Conservation (phyloP, 2,113 vertebrate genomes). For the Nyctibius bracteatus region DNA sequence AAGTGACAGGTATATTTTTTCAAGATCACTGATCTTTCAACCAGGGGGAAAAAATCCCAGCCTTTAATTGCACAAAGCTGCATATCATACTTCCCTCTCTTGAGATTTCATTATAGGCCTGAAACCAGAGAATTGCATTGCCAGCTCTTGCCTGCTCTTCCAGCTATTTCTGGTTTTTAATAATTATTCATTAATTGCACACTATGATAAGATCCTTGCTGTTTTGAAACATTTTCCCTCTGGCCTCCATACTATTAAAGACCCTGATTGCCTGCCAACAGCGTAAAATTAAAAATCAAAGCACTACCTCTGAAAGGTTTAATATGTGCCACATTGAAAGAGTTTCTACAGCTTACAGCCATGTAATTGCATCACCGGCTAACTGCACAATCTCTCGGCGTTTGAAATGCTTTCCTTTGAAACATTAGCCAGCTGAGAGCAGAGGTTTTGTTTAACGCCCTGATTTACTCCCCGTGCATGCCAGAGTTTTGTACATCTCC, state of each 20-base stretch:
- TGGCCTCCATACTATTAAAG: constrained; percentile 78
- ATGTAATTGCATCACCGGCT: constrained; percentile 70
- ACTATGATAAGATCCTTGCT: constrained; percentile 79
- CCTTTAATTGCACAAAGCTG: constrained; percentile 61
- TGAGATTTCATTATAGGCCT: constrained; percentile 72
- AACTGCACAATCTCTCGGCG: constrained; percentile 44
- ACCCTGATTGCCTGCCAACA: constrained; percentile 77
- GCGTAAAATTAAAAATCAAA: constrained; percentile 82
- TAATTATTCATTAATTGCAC: constrained; percentile 82
- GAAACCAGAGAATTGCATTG: constrained; percentile 60
- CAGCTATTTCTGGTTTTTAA: constrained; percentile 79
- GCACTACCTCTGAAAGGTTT: constrained; percentile 76
- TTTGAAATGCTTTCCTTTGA: constrained; percentile 72
- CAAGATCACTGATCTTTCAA: constrained; percentile 62
- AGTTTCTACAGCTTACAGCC: constrained; percentile 68
- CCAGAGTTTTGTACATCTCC: not conserved
- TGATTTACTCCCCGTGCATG: not conserved
- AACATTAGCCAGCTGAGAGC: constrained; percentile 58
- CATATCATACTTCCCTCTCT: constrained; percentile 54
- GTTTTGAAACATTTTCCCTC: constrained; percentile 81
- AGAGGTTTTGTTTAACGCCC: constrained; percentile 51
- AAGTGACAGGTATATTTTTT: constrained; percentile 36
- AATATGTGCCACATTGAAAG: constrained; percentile 68
- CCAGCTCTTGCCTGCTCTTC: constrained; percentile 69
- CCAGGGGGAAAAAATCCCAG: not conserved